phyloP scores from a whole-genome alignment of 1,140 invertebrate genomes.

The Drosophila mojavensis region DNA sequence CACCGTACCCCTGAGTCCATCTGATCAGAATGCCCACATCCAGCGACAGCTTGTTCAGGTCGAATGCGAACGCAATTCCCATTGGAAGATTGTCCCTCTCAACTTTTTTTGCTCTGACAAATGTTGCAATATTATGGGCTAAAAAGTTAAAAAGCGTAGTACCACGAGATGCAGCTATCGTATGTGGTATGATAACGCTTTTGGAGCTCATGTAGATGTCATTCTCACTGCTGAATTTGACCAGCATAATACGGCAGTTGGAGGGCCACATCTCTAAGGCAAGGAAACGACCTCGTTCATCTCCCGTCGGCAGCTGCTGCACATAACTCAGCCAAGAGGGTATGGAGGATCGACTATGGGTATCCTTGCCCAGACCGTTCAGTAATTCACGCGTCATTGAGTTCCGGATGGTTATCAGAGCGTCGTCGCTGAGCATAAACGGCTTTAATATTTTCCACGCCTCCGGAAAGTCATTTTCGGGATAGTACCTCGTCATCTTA shows the following conservation, averaged over 20 bases:
- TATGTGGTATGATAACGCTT: constrained; percentile 97
- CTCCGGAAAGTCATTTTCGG: constrained; percentile 47
- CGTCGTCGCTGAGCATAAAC: constrained; percentile 31
- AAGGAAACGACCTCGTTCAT: constrained; percentile 97
- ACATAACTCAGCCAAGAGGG: constrained; percentile 98
- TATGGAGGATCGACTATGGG: constrained; percentile 90
- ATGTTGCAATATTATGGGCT: constrained; percentile 95
- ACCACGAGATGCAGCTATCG: constrained; percentile 95
- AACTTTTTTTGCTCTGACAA: constrained; percentile 92
- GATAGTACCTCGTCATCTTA: background rate
- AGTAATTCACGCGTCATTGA: constrained; percentile 86
- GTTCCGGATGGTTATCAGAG: constrained; percentile 31
- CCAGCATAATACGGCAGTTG: constrained; percentile 97
- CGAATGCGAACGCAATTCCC: constrained; percentile 99
- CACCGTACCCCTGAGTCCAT: constrained; percentile 89
- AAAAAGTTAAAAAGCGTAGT: constrained; percentile 97
- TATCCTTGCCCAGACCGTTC: constrained; percentile 91
- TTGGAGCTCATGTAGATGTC: constrained; percentile 97
- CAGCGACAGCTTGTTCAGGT: constrained; percentile 94
- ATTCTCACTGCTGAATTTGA: constrained; percentile 92
- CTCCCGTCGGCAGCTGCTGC: constrained; percentile 97
- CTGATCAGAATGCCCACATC: constrained; percentile 93
- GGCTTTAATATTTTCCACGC: constrained; percentile 50
- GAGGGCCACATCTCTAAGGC: constrained; percentile 99
- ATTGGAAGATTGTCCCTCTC: constrained; percentile 87